Base-by-base conservation (phyloP, 2,113 vertebrate genomes). In the Periophthalmodon schlosseri region DNA sequence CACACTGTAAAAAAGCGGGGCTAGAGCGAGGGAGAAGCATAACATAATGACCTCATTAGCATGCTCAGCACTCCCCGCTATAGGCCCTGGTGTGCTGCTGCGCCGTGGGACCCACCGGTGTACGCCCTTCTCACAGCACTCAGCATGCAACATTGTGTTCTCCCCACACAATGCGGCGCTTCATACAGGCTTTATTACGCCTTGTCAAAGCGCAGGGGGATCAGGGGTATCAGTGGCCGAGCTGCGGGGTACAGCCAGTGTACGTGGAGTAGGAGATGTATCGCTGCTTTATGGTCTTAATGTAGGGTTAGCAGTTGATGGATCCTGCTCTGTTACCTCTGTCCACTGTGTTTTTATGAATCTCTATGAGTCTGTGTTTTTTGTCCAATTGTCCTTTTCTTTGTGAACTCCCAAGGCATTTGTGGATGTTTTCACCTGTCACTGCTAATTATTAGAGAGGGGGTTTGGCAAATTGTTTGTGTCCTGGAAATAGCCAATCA, bases 1-100 rank as follows among this genome's bases (percentile, higher is more conserved):
- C 88, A 75, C 87, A 89, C 92, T 92, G 91, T 93, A 91, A 60
- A 63, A 63, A 92, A 87, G 83, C 76, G 70, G 88, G 87, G 80
- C 73, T 70, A 79, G 87, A 87, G 82, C 33, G 75, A 84, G 81
- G 77, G 88, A 87, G 91, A 85, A 86, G 86, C 89, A 85, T 87
- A 86, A 88, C 85, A 94, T 94, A 94, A 94, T 94, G 92, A 92
- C 89, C 93, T 94, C 91, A 94, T 94, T 94, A 94, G 90, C 91
- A 94, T 94, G 92, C 92, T 82, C 89, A 75, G 85, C 88, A 87
- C 91, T 92, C 89, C 75, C 90, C 73, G 83, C 87, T 87, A 90
- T 92, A 92, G 93, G 91, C 91, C 92, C 89, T 73, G 84, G 87
- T 86, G 90, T 69, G 88, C 87, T 82, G 91, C 94, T 90, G 91